Base-by-base conservation (phyloP, 2,888 invertebrate genomes). In the Chymomyza caudatula region DNA sequence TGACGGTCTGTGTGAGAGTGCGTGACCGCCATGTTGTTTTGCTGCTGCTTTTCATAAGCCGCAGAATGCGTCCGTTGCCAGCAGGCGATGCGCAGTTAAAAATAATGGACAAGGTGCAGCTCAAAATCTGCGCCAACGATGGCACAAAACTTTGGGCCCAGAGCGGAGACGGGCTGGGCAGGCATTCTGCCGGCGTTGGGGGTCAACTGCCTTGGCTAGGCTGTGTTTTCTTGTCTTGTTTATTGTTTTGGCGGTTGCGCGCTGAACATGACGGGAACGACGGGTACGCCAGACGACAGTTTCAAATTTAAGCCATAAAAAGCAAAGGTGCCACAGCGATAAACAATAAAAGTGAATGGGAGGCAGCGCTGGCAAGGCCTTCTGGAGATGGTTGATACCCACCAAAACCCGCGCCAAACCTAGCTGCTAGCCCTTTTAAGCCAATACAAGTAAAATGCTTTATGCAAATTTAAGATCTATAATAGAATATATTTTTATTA, bases 241-340 rank as follows among this genome's bases (percentile, higher is more conserved):
- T 85, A 85, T 80, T 80, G 83, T 85, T 82, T 78, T 85, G 71
- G 73, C 73, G 83, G 79, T 74, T 17, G 17, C 44, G 6, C n/a
- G 3, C 44, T 17, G 44, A 37, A 6, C 25, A 25, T 25, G 25
- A 4, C 25, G 25, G 6, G 29, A 8, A 37, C 73, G 25, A 4
- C 25, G 25, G 6, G 29, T 11, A 37, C 73, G 66, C 67, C 15
- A 47, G 44, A n/a, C n/a, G 78, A 78, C 85, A 84, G 85, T 79
- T 79, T 82, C 82, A 22, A 51, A 51, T 51, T 79, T 78, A 73
- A 65, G 80, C 83, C 80, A 83, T 85, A 82, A 80, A 80, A 85
- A 79, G 73, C 83, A 79, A 80, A 85, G 80, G 80, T 80, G 80
- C 85, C 75, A 74, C 69, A 73, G 67, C 85, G 76, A 80, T 80